Percentiles rank a stretch among this genome's conserved stretches.
Conservation (phyloP, 2,888 invertebrate genomes). For the Mactromeris polynyma region DNA sequence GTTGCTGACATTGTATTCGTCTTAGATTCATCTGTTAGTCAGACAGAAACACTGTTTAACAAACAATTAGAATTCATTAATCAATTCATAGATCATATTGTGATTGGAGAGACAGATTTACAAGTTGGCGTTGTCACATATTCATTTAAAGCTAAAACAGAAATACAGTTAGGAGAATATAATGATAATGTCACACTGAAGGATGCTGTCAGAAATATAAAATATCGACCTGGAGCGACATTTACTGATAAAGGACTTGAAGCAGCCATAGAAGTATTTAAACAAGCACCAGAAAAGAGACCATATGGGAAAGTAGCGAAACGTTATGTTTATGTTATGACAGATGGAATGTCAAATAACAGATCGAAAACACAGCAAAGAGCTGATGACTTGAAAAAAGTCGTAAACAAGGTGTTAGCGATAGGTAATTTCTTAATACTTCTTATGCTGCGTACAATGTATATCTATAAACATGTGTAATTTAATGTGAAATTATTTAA, state of each 20-base stretch:
- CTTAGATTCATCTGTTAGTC: slow-evolving; percentile 26
- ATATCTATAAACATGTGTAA: background rate
- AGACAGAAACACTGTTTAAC: slow-evolving; percentile 9
- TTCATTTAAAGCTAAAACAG: slow-evolving; percentile 36
- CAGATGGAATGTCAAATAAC: slow-evolving; percentile 26
- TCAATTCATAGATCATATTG: slow-evolving; percentile 32
- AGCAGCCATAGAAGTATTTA: background rate
- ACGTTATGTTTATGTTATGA: slow-evolving; percentile 23
- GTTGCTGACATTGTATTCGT: slow-evolving; percentile 28
- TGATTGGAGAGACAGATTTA: slow-evolving; percentile 19
- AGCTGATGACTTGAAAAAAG: background rate
- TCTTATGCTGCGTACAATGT: background rate
- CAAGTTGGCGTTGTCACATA: slow-evolving; percentile 31
- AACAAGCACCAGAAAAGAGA: background rate
- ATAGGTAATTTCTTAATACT: slow-evolving; percentile 2
- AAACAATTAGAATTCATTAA: slow-evolving; percentile 25
- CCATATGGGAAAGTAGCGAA: slow-evolving; percentile 5
- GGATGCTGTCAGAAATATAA: slow-evolving; percentile 24
- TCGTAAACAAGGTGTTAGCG: slow-evolving; percentile 11
- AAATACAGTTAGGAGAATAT: slow-evolving; percentile 22
- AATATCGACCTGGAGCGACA: slow-evolving; percentile 37
- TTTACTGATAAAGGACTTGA: slow-evolving; percentile 42
- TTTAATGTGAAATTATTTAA: background rate
- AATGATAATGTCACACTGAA: slow-evolving; percentile 26
- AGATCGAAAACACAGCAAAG: background rate